Percentiles rank a stretch among this genome's conserved stretches.
Evolutionary conservation across 2,113 vertebrate genomes (phyloP).

Genomic region (Conger conger): DNA sequence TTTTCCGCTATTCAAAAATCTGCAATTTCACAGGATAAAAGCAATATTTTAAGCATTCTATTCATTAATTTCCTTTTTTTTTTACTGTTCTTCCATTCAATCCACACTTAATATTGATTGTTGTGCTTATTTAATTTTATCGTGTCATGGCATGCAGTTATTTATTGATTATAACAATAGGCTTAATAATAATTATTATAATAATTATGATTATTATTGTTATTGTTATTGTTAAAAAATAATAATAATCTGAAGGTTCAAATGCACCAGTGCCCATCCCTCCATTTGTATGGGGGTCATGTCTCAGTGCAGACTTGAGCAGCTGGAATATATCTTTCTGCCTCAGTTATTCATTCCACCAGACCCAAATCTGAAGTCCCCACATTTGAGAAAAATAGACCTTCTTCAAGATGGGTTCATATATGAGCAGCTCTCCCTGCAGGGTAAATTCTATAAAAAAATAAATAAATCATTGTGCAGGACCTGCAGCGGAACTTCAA

Average conservation of each 20-base stretch:
- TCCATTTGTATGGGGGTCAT: conserved; percentile 37
- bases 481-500: conserved; percentile 24
- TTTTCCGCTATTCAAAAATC: no score
- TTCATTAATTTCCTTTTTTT: no score
- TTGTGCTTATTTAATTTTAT: not conserved
- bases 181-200: not conserved
- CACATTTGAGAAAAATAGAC: conserved; percentile 43
- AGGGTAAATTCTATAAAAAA: conserved; percentile 22
- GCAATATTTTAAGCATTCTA: no score
- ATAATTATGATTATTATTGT: no score
- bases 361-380: conserved; percentile 36
- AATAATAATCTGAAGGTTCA: not conserved
- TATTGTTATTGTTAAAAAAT: not conserved
- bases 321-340: conserved; percentile 35
- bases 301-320: conserved; percentile 39
- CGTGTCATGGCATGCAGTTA: not conserved
- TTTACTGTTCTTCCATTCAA: not conserved
- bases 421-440: conserved; percentile 28
- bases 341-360: conserved; percentile 38
- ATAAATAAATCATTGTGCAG: conserved; percentile 29
- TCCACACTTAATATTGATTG: not conserved
- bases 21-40: no score
- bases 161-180: not conserved
- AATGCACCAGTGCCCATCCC: not conserved
- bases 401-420: conserved; percentile 27